Evolutionary conservation across 1,140 invertebrate genomes (phyloP), one percentile per base, ranked within the genome.

Genomic region (Dufourea novaeangliae): DNA sequence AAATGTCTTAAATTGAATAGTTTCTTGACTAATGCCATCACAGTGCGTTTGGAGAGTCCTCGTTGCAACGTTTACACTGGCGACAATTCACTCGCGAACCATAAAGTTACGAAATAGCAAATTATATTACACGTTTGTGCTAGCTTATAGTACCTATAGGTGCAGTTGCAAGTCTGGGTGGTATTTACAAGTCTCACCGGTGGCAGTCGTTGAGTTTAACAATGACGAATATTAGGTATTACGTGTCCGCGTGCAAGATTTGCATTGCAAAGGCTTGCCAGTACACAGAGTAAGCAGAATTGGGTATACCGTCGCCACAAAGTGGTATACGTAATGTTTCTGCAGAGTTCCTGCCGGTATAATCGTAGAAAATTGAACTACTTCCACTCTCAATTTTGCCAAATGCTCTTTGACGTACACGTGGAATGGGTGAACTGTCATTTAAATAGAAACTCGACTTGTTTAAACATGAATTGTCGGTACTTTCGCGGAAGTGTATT

Each of bases 171-270:
- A n/a, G 17, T 7, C 20, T n/a, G 5, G 1, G 20, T 6, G 20
- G 17, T 50, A 50, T 50, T 50, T n/a, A 50, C 46, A 50, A 50
- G 46, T 50, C 46, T 50, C 20, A 8, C n/a, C 46, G 46, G 46
- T 50, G 46, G 46, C 46, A n/a, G 46, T 50, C 46, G 46, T 50
- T 17, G 46, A 50, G 46, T n/a, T 50, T 50, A 50, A 50, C 46
- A 50, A 50, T 50, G 46, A 50, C 46, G 46, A 50, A 50, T 50
- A n/a, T 50, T 50, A 50, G n/a, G 46, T 50, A 50, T n/a, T 50
- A 50, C 46, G 46, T 50, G 20, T 50, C 46, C 46, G 46, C 20
- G 46, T n/a, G 46, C 46, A 22, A n/a, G 46, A 50, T 50, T 50
- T 50, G 46, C 46, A 50, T 50, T 50, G 46, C 46, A 50, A 50